phyloP scores from a whole-genome alignment of 2,888 invertebrate genomes.

The Drosophila ezoana region DNA sequence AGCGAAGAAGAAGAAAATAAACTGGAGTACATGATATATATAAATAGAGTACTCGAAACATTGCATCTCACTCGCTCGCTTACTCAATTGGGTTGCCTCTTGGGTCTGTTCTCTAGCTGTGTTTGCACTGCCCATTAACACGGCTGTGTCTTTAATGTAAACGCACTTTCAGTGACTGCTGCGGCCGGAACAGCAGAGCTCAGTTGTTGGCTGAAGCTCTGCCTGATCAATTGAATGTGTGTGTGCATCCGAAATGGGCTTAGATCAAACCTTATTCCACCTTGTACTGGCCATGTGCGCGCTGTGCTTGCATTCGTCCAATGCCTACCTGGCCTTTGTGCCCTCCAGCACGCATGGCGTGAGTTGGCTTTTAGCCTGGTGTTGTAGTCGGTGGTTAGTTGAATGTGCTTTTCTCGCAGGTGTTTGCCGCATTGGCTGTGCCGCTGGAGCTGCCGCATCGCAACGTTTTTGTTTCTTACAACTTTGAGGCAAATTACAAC shows the following conservation, averaged over 20 bases:
- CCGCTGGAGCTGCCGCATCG: slow-evolving; percentile 89
- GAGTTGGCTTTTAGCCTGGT: slow-evolving; percentile 39
- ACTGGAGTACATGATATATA: slow-evolving; percentile 16
- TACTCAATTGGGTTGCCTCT: slow-evolving; percentile 2
- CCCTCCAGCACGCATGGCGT: slow-evolving; percentile 83
- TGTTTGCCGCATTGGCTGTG: slow-evolving; percentile 90
- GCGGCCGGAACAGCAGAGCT: slow-evolving; percentile 6
- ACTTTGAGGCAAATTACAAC: slow-evolving; percentile 90
- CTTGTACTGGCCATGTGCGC: slow-evolving; percentile 22
- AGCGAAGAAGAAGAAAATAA: slow-evolving; percentile 59
- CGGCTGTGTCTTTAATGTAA: slow-evolving; percentile 28
- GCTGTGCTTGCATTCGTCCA: slow-evolving; percentile 11
- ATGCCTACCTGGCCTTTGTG: slow-evolving; percentile 73
- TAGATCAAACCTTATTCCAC: background rate
- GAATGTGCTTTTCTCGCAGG: slow-evolving; percentile 84
- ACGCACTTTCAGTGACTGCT: slow-evolving; percentile 32
- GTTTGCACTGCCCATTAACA: slow-evolving; percentile 56
- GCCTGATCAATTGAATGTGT: slow-evolving; percentile 13
- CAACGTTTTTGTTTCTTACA: slow-evolving; percentile 90
- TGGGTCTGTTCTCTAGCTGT: slow-evolving; percentile 9
- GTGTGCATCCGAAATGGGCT: slow-evolving; percentile 28
- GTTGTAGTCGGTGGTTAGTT: background rate
- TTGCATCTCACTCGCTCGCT: slow-evolving; percentile 15
- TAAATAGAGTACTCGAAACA: slow-evolving; percentile 11
- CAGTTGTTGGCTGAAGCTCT: slow-evolving; percentile 44